These are phyloP conservation scores for Actinostola sp. DNA, from an alignment of 92 coral and sea anemone genomes.

Conservation along the genomic window DNA sequence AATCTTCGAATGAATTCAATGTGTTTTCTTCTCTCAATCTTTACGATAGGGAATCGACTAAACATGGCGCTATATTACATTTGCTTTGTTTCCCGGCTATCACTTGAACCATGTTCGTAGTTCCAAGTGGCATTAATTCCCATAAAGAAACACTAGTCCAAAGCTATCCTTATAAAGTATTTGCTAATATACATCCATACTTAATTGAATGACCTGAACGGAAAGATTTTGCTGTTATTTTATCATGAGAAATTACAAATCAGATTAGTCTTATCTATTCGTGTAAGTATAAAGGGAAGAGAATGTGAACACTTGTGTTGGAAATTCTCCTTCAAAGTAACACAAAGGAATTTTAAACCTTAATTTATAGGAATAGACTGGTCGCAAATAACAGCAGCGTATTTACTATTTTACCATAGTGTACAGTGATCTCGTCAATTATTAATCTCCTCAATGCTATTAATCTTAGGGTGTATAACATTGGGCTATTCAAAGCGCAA, in stretches of 20 bases:
- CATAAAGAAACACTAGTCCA: background rate
- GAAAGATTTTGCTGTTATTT: background rate
- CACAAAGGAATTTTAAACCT: background rate
- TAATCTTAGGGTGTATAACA: background rate
- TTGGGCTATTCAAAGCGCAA: background rate
- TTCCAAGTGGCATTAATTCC: background rate
- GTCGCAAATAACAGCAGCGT: constrained; percentile 5
- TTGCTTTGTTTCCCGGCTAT: no score
- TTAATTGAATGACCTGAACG: background rate
- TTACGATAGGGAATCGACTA: no score
- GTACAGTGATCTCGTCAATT: constrained; percentile 3
- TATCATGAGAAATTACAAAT: background rate
- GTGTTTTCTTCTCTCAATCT: no score
- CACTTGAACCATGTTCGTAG: no score
- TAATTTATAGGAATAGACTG: background rate
- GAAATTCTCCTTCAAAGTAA: background rate
- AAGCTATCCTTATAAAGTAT: background rate
- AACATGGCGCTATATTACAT: no score
- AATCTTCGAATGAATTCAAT: no score
- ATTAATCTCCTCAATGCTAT: background rate
- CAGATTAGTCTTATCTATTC: background rate
- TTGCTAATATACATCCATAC: background rate
- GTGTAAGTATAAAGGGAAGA: background rate
- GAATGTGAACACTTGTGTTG: background rate
- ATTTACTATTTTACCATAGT: constrained; percentile 14